Evolutionary conservation across 2,888 invertebrate genomes (phyloP), one percentile per base, ranked within the genome.

Genomic region (Drosophila atroscutellata): DNA sequence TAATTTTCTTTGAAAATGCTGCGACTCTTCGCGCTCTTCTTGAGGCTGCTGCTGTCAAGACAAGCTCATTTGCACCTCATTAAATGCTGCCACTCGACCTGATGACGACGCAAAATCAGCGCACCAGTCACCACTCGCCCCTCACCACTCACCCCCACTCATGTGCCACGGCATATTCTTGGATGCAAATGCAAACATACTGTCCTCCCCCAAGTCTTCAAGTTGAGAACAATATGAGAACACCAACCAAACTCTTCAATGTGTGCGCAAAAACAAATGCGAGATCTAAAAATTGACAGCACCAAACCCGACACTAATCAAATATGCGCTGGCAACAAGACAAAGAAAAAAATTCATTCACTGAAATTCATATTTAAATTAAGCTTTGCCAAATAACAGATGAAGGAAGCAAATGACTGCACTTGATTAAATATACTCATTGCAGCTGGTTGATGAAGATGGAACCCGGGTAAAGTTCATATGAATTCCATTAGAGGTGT

Each of bases 51-150:
- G 20, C 20, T 54, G 80, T 77, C 82, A 67, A 73, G 72, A 84
- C 87, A 90, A 84, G 84, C 91, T 90, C 90, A 90, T 90, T 90
- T 90, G 89, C 90, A 90, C 89, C 90, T 90, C 90, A 90, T 90
- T 90, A 89, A 90, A 90, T 87, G 78, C 83, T 84, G 86, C 76
- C 82, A 87, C 87, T 89, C 89, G 86, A 88, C 86, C 84, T 77
- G 85, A 86, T 86, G 87, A 81, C 73, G 69, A 78, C 77, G 65
- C 67, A 64, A 78, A 77, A 75, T 62, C 81, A 78, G 50, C 75
- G 55, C 63, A 58, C 37, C 54, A 52, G 68, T 55, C 75, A 62
- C 59, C 18, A 13, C 26, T 26, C 26, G 0, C 49, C 18, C 18
- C 65, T n/a, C 28, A 45, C 3, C 36, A 11, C 49, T 18, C 49